These are phyloP conservation scores for Paedocypris micromegethes DNA, from an alignment of 2,797 vertebrate species.

Conservation along the genomic window DNA sequence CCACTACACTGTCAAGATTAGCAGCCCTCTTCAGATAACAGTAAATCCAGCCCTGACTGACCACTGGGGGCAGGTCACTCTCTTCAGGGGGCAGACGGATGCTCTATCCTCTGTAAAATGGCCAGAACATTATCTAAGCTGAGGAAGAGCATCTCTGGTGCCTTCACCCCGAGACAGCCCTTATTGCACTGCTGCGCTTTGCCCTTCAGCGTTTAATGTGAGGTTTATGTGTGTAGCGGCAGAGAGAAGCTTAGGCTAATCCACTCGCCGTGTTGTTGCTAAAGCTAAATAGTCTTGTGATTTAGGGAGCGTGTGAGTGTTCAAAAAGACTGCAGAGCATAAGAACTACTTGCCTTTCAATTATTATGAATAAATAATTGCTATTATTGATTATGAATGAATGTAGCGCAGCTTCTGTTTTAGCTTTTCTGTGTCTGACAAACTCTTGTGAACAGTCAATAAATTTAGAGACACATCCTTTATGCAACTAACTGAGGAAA, in stretches of 20 bases:
- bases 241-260: slow-evolving; percentile 25
- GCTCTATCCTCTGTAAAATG: not conserved
- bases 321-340: too few relatives aligned
- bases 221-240: slow-evolving; percentile 33
- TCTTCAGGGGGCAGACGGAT: not conserved
- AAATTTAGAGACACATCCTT: too few relatives aligned
- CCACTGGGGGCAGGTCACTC: not conserved
- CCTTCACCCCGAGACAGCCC: slow-evolving; percentile 2
- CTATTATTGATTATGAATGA: too few relatives aligned
- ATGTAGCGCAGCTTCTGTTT: not conserved
- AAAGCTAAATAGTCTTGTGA: slow-evolving; percentile 2
- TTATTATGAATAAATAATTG: too few relatives aligned
- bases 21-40: slow-evolving; percentile 1
- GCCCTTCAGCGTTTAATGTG: slow-evolving; percentile 33
- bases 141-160: slow-evolving; percentile 2
- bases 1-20: not conserved
- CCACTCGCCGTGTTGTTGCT: slow-evolving; percentile 20
- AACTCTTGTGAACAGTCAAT: too few relatives aligned
- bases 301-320: too few relatives aligned
- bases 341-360: too few relatives aligned
- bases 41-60: not conserved
- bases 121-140: slow-evolving; percentile 7
- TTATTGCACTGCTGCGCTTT: slow-evolving; percentile 17
- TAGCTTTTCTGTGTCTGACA: not conserved
- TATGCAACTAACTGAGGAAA: too few relatives aligned